Conservation (phyloP, 2,113 vertebrate genomes). For the Macrotis lagotis region DNA sequence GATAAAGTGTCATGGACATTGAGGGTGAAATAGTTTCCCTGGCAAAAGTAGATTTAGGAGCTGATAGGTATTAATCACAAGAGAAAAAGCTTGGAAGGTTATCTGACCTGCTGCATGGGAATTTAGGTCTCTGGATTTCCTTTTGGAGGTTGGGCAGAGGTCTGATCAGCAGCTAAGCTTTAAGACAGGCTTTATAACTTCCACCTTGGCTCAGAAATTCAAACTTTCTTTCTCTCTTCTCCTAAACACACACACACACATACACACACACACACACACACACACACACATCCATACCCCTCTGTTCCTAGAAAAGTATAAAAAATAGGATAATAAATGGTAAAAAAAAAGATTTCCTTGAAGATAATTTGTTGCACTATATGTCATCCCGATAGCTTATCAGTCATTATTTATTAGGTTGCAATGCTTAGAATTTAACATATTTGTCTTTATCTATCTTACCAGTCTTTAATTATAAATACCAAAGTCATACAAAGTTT, state of each 20-base stretch:
- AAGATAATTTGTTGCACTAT: constrained; percentile 18
- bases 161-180: not conserved
- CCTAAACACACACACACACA: not conserved
- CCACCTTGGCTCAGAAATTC: not conserved
- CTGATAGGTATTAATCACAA: not conserved
- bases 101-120: not conserved
- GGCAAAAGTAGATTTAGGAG: not conserved
- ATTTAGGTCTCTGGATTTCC: not conserved
- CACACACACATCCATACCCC: not conserved
- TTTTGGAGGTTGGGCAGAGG: not conserved
- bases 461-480: not conserved
- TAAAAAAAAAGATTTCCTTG: not conserved
- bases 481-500: not conserved
- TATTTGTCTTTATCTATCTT: not conserved
- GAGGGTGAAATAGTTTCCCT: not conserved
- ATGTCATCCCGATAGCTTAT: not conserved
- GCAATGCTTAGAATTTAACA: constrained; percentile 17
- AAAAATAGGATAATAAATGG: constrained; percentile 26
- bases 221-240: not conserved
- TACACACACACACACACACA: not conserved
- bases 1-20: not conserved
- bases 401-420: not conserved
- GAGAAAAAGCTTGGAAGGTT: not conserved
- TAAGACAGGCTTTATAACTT: constrained; percentile 49
- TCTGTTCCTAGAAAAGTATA: not conserved